Evolutionary conservation across 2,113 vertebrate species (phyloP).

Genomic region (Psittacara wagleri): DNA sequence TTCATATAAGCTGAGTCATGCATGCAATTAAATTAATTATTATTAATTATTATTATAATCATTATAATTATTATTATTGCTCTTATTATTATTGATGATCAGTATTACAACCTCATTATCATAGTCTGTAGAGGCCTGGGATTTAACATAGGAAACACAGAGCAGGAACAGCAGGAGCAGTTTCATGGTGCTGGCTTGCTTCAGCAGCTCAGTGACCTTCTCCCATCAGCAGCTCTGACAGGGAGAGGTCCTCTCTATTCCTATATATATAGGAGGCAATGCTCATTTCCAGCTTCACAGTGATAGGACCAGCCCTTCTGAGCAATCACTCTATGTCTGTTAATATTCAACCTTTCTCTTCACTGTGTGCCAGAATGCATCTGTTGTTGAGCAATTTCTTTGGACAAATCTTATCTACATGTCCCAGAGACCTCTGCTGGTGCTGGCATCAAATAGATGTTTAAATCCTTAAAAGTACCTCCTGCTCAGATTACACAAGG

Average conservation of each 20-base stretch:
- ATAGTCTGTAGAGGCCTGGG: neutral
- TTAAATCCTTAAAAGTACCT: constrained; percentile 5
- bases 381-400: constrained; percentile 75
- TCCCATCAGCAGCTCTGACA: neutral
- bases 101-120: constrained; percentile 49
- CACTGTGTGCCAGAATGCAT: constrained; percentile 32
- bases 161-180: constrained; percentile 70
- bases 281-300: neutral
- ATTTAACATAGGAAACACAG: constrained; percentile 50
- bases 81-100: neutral
- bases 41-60: neutral
- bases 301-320: neutral
- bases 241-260: neutral
- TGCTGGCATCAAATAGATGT: constrained; percentile 23
- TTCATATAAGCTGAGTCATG: neutral
- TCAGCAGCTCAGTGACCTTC: constrained; percentile 22
- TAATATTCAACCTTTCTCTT: constrained; percentile 72
- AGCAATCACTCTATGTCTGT: constrained; percentile 52
- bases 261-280: constrained; percentile 36
- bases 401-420: constrained; percentile 68
- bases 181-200: constrained; percentile 67
- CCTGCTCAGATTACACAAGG: constrained; percentile 44
- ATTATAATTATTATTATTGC: neutral
- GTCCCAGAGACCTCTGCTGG: neutral
- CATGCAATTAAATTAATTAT: neutral